Percentiles rank a stretch among this genome's conserved stretches.
These are phyloP conservation scores for Drosophila littoralis DNA, from an alignment of 1,140 invertebrate species.

Conservation along the genomic window DNA sequence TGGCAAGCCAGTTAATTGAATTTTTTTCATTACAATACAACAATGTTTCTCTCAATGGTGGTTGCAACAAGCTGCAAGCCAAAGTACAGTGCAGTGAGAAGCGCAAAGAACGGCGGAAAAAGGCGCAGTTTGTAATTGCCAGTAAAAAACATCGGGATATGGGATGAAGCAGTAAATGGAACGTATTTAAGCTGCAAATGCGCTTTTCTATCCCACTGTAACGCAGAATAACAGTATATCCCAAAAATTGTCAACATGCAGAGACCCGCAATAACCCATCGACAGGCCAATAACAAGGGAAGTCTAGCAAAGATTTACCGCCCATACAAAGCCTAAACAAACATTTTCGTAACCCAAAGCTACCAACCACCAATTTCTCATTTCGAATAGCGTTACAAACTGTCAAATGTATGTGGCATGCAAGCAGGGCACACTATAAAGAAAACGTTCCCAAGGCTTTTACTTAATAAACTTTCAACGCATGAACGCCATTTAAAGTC, in stretches of 20 bases:
- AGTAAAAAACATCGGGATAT: neutral
- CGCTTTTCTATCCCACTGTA: neutral
- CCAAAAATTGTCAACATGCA: conserved; percentile 20
- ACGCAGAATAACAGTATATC: neutral
- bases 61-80: conserved; percentile 11
- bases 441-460: conserved; percentile 36
- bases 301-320: conserved; percentile 23
- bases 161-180: neutral
- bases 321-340: conserved; percentile 14
- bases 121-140: no score
- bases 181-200: neutral
- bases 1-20: conserved; percentile 70
- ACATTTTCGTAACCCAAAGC: conserved; percentile 5
- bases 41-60: no score
- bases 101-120: neutral
- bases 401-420: conserved; percentile 49
- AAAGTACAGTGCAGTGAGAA: conserved; percentile 7
- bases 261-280: conserved; percentile 11
- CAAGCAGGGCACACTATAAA: neutral
- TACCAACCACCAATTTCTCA: neutral
- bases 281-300: conserved; percentile 35
- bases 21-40: conserved; percentile 40
- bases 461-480: conserved; percentile 70
- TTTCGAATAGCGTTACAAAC: conserved; percentile 36
- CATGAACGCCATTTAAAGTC: conserved; percentile 36